Evolutionary conservation across 2,888 invertebrate species (phyloP).

Genomic region (Alentia gelatinosa): DNA sequence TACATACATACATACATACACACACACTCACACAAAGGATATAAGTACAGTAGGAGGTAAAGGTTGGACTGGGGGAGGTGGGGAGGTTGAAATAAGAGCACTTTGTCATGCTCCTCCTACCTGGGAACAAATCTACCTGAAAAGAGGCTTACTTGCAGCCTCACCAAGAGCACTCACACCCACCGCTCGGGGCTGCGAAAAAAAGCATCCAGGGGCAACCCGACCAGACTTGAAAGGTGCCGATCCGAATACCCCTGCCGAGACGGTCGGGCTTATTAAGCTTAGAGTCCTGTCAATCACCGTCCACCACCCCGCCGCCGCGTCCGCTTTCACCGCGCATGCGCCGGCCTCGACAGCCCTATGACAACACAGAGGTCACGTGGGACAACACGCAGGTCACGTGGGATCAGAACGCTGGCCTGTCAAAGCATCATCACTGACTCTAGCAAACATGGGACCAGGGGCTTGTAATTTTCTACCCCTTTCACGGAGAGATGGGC

Average conservation of each 20-base stretch:
- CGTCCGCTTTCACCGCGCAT: constrained; percentile 28
- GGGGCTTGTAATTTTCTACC: neutral
- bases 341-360: neutral
- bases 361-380: constrained; percentile 23
- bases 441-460: neutral
- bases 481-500: too few species aligned
- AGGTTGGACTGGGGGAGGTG: neutral
- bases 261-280: constrained; percentile 5
- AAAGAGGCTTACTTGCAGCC: constrained; percentile 16
- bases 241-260: neutral
- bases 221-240: constrained; percentile 32
- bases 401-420: neutral
- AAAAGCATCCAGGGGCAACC: neutral
- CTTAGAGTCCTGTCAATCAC: constrained; percentile 30
- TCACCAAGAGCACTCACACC: neutral
- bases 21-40: too few species aligned
- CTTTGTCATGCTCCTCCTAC: neutral
- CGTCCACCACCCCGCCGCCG: neutral
- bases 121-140: constrained; percentile 28
- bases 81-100: neutral
- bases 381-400: neutral
- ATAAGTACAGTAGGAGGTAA: too few species aligned
- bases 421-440: constrained; percentile 20
- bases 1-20: too few species aligned
- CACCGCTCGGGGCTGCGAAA: neutral